Conservation (phyloP, 30 jellyfish, hydroid and myxozoan genomes). For the Sanderia malayensis region DNA sequence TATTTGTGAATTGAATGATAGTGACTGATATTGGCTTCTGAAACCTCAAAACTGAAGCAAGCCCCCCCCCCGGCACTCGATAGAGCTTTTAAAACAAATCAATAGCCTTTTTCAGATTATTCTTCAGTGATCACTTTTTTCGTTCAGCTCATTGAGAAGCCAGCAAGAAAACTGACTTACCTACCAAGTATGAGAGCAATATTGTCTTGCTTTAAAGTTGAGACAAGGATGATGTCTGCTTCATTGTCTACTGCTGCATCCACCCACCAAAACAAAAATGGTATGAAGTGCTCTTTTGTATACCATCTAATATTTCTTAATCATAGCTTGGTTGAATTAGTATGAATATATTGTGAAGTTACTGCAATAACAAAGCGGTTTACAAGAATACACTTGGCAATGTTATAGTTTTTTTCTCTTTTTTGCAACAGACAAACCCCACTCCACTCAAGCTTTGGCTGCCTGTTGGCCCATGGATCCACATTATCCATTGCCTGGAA, state of each 20-base stretch:
- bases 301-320: no score
- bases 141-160: slow-evolving; percentile 37
- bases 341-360: no score
- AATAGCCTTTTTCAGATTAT: no score
- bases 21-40: no score
- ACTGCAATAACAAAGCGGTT: no score
- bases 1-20: no score
- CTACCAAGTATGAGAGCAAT: slow-evolving; percentile 70
- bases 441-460: slow-evolving; percentile 39
- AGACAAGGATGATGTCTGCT: slow-evolving; percentile 14
- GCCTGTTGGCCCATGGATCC: slow-evolving; percentile 93
- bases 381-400: no score
- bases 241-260: slow-evolving; percentile 63
- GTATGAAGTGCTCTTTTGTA: not conserved
- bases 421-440: slow-evolving; percentile 21
- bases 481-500: slow-evolving; percentile 93
- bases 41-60: no score
- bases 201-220: slow-evolving; percentile 34
- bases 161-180: slow-evolving; percentile 56
- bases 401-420: no score
- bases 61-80: no score
- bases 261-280: slow-evolving; percentile 48
- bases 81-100: no score
- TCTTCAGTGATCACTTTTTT: not conserved
- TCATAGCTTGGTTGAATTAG: no score